These are phyloP conservation scores for Trachymyrmex septentrionalis DNA, from an alignment of 1,140 invertebrate species.

Conservation along the genomic window DNA sequence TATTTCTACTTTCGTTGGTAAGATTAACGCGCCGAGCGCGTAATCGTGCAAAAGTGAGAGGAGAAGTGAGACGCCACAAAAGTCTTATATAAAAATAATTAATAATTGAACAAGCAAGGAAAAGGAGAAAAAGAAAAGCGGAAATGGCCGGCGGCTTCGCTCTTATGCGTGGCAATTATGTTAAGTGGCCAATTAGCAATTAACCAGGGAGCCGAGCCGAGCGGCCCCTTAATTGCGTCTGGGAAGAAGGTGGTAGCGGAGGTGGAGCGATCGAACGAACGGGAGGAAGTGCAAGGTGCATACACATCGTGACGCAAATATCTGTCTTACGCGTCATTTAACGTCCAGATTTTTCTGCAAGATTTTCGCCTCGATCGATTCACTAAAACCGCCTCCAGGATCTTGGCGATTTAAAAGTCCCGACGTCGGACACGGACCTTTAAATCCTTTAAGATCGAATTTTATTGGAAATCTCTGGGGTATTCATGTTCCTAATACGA, in stretches of 20 bases:
- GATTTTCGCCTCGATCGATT: not conserved
- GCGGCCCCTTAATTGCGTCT: slow-evolving; percentile 76
- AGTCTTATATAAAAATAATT: slow-evolving; percentile 65
- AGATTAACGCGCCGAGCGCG: not conserved
- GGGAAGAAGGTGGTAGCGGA: slow-evolving; percentile 57
- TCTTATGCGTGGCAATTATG: slow-evolving; percentile 82
- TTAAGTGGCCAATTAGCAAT: slow-evolving; percentile 84
- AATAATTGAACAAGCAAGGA: slow-evolving; percentile 64
- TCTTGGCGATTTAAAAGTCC: not conserved
- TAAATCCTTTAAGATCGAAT: not conserved
- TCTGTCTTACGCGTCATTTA: slow-evolving; percentile 69
- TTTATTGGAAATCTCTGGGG: not conserved
- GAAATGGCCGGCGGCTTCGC: slow-evolving; percentile 79
- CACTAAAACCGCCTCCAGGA: not conserved
- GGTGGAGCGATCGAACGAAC: slow-evolving; percentile 63
- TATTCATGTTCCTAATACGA: not conserved
- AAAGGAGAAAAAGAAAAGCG: slow-evolving; percentile 75
- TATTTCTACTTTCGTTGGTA: not conserved
- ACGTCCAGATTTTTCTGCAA: slow-evolving; percentile 40
- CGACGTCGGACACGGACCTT: not conserved
- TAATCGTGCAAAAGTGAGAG: slow-evolving; percentile 64
- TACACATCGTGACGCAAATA: slow-evolving; percentile 43
- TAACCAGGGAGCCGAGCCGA: slow-evolving; percentile 78
- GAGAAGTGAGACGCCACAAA: not conserved
- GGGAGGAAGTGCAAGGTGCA: slow-evolving; percentile 70